Evolutionary conservation across 2,113 vertebrate species (phyloP).

Genomic region (Muntiacus reevesi): DNA sequence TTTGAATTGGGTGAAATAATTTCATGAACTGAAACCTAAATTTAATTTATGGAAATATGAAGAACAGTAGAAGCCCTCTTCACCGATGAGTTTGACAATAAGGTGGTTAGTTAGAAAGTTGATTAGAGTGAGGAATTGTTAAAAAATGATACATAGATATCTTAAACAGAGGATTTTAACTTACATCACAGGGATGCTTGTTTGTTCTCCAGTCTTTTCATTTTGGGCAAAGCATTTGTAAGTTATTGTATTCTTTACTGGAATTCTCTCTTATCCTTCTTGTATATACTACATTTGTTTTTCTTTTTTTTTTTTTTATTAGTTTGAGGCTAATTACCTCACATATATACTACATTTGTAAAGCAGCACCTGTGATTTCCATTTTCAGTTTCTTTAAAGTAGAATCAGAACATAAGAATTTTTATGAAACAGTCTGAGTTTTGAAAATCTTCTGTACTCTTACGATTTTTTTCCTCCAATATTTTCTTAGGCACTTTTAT

Average conservation of each 20-base stretch:
- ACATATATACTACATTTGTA: neutral
- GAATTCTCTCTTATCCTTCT: neutral
- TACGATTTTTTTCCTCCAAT: neutral
- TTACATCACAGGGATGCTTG: neutral
- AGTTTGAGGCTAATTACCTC: too few relatives aligned
- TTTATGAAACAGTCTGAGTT: neutral
- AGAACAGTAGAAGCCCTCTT: neutral
- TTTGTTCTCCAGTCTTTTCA: constrained; percentile 26
- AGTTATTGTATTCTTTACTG: neutral
- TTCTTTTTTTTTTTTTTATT: too few relatives aligned
- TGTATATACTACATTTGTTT: neutral
- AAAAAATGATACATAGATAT: neutral
- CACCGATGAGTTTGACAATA: neutral
- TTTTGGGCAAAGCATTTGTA: constrained; percentile 35
- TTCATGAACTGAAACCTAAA: neutral
- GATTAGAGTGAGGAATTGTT: constrained; percentile 19
- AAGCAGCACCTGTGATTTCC: constrained; percentile 8
- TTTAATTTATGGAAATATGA: constrained; percentile 11
- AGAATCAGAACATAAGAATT: neutral
- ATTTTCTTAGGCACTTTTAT: neutral
- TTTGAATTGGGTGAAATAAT: neutral
- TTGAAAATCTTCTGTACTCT: neutral
- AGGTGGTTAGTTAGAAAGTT: constrained; percentile 4
- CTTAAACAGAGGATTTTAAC: constrained; percentile 18
- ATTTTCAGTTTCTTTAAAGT: constrained; percentile 28